phyloP scores from a whole-genome alignment of 2,797 vertebrate species.

The Ctenopoma kingsleyae region DNA sequence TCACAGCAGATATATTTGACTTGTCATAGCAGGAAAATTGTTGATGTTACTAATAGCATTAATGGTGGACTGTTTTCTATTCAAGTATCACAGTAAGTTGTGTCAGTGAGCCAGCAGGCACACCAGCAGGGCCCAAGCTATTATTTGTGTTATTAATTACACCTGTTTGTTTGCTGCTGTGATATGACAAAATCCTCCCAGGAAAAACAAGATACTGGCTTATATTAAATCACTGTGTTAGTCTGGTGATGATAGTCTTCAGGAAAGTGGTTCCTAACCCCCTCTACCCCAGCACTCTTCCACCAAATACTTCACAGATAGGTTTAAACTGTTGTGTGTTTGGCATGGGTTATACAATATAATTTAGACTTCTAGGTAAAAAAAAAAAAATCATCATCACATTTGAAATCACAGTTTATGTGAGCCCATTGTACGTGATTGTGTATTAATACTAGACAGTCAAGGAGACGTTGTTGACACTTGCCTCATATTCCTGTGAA shows the following conservation, averaged over 20 bases:
- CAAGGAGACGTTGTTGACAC: neutral
- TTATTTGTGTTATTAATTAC: slow-evolving; percentile 38
- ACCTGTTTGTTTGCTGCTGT: slow-evolving; percentile 19
- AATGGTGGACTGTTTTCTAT: slow-evolving; percentile 16
- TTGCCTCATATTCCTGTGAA: slow-evolving; percentile 98
- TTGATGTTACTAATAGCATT: slow-evolving; percentile 26
- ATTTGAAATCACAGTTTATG: no score
- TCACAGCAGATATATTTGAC: slow-evolving; percentile 6
- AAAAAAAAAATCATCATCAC: slow-evolving; percentile 7
- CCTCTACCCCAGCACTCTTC: neutral
- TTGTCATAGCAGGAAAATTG: slow-evolving; percentile 12
- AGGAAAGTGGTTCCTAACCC: slow-evolving; percentile 2
- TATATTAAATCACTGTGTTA: slow-evolving; percentile 8
- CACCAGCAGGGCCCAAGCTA: slow-evolving; percentile 10
- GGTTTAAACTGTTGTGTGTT: slow-evolving; percentile 11
- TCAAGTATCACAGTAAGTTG: slow-evolving; percentile 17
- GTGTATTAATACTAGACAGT: neutral
- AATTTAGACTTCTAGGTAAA: slow-evolving; percentile 38
- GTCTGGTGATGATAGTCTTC: slow-evolving; percentile 11
- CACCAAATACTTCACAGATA: slow-evolving; percentile 18
- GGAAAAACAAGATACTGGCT: neutral
- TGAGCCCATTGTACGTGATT: neutral
- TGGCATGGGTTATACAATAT: slow-evolving; percentile 20
- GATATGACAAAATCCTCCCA: slow-evolving; percentile 16
- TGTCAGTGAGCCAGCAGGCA: slow-evolving; percentile 23